A percentile compares a stretch with the other conserved stretches of the same genome.
These are phyloP conservation scores for Laticauda laticaudata DNA, from an alignment of 2,113 vertebrate genomes.

Conservation along the genomic window DNA sequence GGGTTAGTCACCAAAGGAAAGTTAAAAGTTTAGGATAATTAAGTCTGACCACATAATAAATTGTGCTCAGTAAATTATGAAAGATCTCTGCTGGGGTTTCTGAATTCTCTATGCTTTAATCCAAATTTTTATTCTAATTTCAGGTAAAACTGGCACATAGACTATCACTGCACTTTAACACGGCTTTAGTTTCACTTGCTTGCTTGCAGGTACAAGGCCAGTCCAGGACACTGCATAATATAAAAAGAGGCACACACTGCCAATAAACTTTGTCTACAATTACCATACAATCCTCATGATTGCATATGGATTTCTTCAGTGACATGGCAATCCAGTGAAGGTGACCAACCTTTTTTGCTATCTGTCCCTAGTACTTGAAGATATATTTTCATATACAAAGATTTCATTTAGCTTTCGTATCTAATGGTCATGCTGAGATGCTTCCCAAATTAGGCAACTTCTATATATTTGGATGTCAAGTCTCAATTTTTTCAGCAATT, in stretches of 20 bases:
- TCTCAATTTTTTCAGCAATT: neutral
- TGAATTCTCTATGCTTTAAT: neutral
- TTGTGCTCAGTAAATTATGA: neutral
- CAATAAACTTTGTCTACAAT: neutral
- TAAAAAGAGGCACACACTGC: neutral
- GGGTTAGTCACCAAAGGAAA: neutral
- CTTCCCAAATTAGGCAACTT: neutral
- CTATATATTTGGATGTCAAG: too few relatives aligned
- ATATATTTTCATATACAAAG: neutral
- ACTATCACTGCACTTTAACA: neutral
- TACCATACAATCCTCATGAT: neutral
- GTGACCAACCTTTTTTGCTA: neutral
- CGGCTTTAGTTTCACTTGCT: neutral
- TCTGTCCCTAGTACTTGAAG: neutral
- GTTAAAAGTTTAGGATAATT: neutral
- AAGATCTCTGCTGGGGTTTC: neutral
- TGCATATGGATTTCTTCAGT: neutral
- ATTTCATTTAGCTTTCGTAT: neutral
- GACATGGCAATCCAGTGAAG: neutral
- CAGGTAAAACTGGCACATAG: neutral
- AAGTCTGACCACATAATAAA: neutral
- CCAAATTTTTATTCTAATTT: neutral
- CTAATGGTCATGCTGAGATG: neutral
- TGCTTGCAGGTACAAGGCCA: neutral
- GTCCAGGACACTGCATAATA: neutral